Conservation (phyloP, 2,888 invertebrate species). For the Loripinus fragilis region DNA sequence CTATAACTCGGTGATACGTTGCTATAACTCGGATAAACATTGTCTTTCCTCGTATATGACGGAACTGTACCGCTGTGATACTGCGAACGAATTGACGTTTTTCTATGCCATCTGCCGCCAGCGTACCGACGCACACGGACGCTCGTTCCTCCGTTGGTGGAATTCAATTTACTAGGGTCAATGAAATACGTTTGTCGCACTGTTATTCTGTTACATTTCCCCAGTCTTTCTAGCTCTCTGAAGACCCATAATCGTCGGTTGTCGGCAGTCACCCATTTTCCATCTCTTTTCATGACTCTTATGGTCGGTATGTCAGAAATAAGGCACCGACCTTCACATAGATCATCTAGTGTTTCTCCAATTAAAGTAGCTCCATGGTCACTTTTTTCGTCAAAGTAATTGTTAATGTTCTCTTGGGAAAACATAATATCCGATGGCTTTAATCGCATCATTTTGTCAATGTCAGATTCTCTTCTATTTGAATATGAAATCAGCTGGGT, state of each 20-base stretch:
- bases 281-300: conserved; percentile 22
- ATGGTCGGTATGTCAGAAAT: conserved; percentile 27
- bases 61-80: no score
- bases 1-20: no score
- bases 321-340: conserved; percentile 34
- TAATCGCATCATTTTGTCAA: conserved; percentile 10
- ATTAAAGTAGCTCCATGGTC: background rate
- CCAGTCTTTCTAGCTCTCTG: conserved; percentile 28
- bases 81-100: background rate
- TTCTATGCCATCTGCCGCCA: conserved; percentile 32
- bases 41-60: no score
- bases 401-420: conserved; percentile 28
- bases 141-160: conserved; percentile 30
- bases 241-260: conserved; percentile 46
- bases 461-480: no score
- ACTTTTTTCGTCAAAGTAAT: conserved; percentile 12
- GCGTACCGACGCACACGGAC: conserved; percentile 30
- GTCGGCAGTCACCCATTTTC: conserved; percentile 33
- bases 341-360: conserved; percentile 42
- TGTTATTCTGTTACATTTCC: conserved; percentile 23
- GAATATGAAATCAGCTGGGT: no score
- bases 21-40: no score
- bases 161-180: conserved; percentile 21
- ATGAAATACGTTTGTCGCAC: conserved; percentile 23
- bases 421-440: conserved; percentile 32